These are phyloP conservation scores for Tichodroma muraria DNA, from an alignment of 2,113 vertebrate genomes.

Conservation along the genomic window DNA sequence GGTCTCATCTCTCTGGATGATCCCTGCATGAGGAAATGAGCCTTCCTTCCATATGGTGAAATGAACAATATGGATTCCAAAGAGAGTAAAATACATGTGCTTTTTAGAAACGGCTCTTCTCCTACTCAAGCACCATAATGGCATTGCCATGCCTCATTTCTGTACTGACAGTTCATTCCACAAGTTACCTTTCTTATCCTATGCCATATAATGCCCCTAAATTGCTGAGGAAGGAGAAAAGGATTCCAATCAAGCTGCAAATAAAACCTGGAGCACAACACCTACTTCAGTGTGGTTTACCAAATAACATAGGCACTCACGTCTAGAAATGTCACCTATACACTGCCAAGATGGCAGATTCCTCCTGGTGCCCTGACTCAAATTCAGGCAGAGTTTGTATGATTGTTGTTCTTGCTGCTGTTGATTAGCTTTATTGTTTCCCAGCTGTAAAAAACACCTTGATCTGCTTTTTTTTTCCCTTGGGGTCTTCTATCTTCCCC, in stretches of 20 bases:
- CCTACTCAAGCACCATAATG: not conserved
- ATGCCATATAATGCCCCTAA: not conserved
- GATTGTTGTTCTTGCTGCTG: not conserved
- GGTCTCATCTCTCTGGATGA: constrained; percentile 80
- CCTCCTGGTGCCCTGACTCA: not conserved
- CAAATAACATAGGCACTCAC: not conserved
- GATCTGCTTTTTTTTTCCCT: not conserved
- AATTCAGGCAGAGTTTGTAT: not conserved
- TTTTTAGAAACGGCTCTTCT: not conserved
- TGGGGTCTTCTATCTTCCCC: not conserved
- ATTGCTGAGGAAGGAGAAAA: not conserved
- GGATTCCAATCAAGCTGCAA: not conserved
- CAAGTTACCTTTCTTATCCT: not conserved
- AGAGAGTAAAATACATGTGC: not conserved
- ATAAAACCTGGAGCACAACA: not conserved
- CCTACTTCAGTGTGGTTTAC: not conserved
- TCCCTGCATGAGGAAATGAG: constrained; percentile 66
- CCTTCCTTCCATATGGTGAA: not conserved
- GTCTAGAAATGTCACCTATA: not conserved
- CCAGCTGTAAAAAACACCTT: not conserved
- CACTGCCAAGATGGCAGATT: not conserved
- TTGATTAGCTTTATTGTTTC: not conserved
- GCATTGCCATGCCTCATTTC: not conserved
- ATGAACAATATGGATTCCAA: not conserved
- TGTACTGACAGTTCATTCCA: not conserved